A percentile compares a stretch with the other conserved stretches of the same genome.
Conservation (phyloP, 2,113 vertebrate genomes). For the Euleptes europaea region DNA sequence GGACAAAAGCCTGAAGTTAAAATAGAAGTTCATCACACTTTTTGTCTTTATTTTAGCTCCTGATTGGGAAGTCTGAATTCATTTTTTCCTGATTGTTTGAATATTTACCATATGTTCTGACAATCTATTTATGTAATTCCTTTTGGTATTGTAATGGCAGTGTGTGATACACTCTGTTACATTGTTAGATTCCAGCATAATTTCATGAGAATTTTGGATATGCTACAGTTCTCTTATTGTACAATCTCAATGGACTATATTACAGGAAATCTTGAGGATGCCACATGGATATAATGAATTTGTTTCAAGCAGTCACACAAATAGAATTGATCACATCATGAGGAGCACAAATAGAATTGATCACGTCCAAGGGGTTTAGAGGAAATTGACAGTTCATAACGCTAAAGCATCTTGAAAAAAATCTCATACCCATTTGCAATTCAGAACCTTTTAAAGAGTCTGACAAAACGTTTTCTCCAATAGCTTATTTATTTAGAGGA, state of each 20-base stretch:
- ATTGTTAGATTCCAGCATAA: not conserved
- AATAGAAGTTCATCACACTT: not conserved
- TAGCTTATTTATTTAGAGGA: not conserved
- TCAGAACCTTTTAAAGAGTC: not conserved
- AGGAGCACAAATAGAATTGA: not conserved
- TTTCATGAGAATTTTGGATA: not conserved
- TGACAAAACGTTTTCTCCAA: not conserved
- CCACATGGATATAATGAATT: not conserved
- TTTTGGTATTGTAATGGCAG: not conserved
- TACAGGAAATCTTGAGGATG: not conserved
- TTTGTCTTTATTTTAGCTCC: constrained; percentile 1
- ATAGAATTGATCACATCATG: not conserved
- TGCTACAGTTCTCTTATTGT: not conserved
- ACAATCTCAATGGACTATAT: not conserved
- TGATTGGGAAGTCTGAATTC: not conserved
- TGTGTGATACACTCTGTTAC: not conserved
- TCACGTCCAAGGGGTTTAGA: constrained; percentile 11
- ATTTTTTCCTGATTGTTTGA: constrained; percentile 3
- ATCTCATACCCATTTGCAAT: not conserved
- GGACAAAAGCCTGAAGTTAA: not conserved
- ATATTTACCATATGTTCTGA: not conserved
- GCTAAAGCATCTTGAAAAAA: constrained; percentile 14
- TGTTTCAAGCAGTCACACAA: constrained; percentile 23
- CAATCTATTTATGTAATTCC: not conserved
- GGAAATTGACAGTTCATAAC: not conserved